Evolutionary conservation across 2,113 vertebrate species (phyloP), one percentile per base, ranked within the genome.

Genomic region (Pollachius pollachius): DNA sequence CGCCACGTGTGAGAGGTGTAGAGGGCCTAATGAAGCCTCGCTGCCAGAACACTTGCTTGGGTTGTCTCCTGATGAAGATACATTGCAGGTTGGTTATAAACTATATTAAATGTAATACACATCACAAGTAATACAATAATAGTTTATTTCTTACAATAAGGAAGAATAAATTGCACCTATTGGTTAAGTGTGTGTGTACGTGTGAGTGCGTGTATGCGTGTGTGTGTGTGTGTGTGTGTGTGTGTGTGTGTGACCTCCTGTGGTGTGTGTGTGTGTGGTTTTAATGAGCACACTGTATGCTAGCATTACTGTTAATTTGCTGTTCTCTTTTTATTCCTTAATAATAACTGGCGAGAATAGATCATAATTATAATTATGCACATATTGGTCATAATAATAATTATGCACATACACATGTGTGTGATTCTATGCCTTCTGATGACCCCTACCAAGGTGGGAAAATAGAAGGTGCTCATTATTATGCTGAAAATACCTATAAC

Each of bases 241-340:
- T 8, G 64, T 65, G 41, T 19, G 64, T 52, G 64, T 52, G 52
- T 52, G 52, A 27, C 27, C 27, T 27, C 27, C 27, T 52, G 52
- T 52, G 52, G 52, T 4, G 30, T 21, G 64, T 4, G 30, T 21
- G 64, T 48, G 34, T 65, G 37, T 7, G 62, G 77, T 76, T 82
- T 81, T 81, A 75, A 78, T 83, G 73, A 85, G 70, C 79, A 85
- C 78, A 83, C 52, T 62, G 71, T 84, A 79, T 62, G 85, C 85
- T 81, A 80, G 84, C 59, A 65, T 73, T 79, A 85, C 85, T 89
- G 87, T 87, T 87, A 76, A 83, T 86, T 75, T 86, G 77, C 70
- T 72, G 69, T 74, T 81, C 76, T 68, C 69, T 86, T 89, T 56
- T 1, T 1, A 15, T 83, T 77, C 67, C 81, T 75, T 71, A 87